Evolutionary conservation across 2,113 vertebrate genomes (phyloP).

Genomic region (Zosterops borbonicus): DNA sequence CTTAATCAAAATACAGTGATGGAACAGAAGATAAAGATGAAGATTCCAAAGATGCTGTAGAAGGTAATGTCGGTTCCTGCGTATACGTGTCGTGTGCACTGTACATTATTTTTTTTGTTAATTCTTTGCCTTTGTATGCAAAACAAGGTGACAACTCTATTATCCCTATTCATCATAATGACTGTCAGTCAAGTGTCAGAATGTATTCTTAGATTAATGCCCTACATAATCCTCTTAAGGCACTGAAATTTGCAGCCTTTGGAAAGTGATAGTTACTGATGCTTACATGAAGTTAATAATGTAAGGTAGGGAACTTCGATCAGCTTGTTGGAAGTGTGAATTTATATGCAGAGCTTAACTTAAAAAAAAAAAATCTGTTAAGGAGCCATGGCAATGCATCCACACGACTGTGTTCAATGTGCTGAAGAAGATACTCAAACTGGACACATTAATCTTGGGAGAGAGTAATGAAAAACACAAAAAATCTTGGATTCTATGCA

Average conservation of each 20-base stretch:
- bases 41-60: slow-evolving; percentile 79
- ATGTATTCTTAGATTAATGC: neutral
- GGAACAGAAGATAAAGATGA: slow-evolving; percentile 89
- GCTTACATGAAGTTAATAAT: neutral
- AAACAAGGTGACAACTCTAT: neutral
- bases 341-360: neutral
- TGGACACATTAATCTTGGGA: neutral
- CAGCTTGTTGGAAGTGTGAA: neutral
- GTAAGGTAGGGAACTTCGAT: neutral
- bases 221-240: neutral
- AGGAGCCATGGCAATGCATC: neutral
- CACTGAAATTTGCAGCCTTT: neutral
- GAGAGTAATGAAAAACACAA: neutral
- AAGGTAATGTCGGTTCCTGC: slow-evolving; percentile 75
- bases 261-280: neutral
- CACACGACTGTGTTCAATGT: fast-evolving
- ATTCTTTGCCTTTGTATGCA: neutral
- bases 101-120: neutral
- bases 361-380: neutral
- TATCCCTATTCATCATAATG: neutral
- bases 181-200: neutral
- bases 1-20: slow-evolving; percentile 79
- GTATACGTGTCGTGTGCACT: neutral
- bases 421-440: neutral
- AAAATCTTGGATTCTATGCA: fast-evolving